phyloP scores from a whole-genome alignment of 1,140 invertebrate genomes.

The Drosophila azteca region DNA sequence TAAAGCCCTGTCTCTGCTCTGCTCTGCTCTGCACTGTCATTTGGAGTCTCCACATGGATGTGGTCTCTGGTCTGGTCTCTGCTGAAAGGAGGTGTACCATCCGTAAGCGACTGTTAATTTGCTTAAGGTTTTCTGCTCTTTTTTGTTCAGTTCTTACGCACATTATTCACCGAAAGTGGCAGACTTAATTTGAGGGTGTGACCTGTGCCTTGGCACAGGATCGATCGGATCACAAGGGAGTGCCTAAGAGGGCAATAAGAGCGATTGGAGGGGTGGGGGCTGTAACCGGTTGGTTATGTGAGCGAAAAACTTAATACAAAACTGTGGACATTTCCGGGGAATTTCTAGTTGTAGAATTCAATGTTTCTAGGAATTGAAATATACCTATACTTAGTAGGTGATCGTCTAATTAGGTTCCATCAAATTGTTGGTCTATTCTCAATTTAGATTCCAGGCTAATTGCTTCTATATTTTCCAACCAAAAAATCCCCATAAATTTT shows the following conservation, averaged over 20 bases:
- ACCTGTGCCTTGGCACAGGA: slow-evolving; percentile 56
- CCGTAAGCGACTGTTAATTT: slow-evolving; percentile 80
- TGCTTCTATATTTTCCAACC: slow-evolving; percentile 39
- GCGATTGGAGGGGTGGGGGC: slow-evolving; percentile 28
- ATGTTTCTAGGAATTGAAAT: not conserved
- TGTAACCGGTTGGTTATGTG: slow-evolving; percentile 27
- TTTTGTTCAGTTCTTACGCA: slow-evolving; percentile 40
- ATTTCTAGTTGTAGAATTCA: not conserved
- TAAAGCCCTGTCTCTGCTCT: slow-evolving; percentile 25
- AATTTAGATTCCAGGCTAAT: slow-evolving; percentile 52
- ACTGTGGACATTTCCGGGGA: not conserved
- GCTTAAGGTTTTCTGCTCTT: slow-evolving; percentile 37
- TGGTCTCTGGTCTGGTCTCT: slow-evolving; percentile 6
- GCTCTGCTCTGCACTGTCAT: slow-evolving; percentile 60
- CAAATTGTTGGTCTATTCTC: slow-evolving; percentile 14
- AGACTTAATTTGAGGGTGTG: slow-evolving; percentile 74
- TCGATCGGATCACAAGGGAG: slow-evolving; percentile 38
- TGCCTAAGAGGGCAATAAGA: slow-evolving; percentile 54
- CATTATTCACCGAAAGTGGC: slow-evolving; percentile 75
- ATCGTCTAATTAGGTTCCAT: slow-evolving; percentile 14
- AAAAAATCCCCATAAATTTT: slow-evolving; percentile 44
- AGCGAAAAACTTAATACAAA: not conserved
- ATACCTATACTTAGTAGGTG: not conserved
- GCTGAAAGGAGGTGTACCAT: slow-evolving; percentile 75
- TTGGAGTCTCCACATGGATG: slow-evolving; percentile 6